phyloP scores from a whole-genome alignment of 2,113 vertebrate species.

The Hippoglossus stenolepis region DNA sequence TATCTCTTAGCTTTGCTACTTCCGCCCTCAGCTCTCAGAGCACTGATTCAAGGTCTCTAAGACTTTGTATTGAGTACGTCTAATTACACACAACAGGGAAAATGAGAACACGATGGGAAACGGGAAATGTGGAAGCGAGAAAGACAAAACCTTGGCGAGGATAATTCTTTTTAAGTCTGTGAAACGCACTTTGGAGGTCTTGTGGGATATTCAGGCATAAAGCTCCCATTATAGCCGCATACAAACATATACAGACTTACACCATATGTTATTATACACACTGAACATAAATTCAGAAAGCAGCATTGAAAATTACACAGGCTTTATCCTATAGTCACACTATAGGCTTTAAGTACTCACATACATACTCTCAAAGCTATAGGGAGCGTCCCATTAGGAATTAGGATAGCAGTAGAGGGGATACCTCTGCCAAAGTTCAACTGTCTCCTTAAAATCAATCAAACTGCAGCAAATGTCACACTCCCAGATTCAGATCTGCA shows the following conservation, averaged over 20 bases:
- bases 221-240: background rate
- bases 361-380: background rate
- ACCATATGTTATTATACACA: conserved; percentile 1
- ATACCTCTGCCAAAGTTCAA: too few species aligned
- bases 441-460: too few species aligned
- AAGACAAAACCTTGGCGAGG: conserved; percentile 55
- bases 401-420: too few species aligned
- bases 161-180: conserved; percentile 47
- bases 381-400: too few species aligned
- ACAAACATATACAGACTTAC: conserved; percentile 9
- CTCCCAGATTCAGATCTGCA: too few species aligned
- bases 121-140: conserved; percentile 29
- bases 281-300: background rate
- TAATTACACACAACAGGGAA: conserved; percentile 46
- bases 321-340: background rate
- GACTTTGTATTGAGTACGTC: conserved; percentile 35
- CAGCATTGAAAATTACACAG: background rate
- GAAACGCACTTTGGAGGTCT: conserved; percentile 33
- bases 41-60: conserved; percentile 51
- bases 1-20: background rate
- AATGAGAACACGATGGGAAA: conserved; percentile 16
- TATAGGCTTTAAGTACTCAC: background rate
- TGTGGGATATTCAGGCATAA: conserved; percentile 14
- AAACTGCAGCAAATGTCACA: too few species aligned
- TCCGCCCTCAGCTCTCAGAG: conserved; percentile 5